Conservation (phyloP, 1,140 invertebrate species). For the Myzus persicae region DNA sequence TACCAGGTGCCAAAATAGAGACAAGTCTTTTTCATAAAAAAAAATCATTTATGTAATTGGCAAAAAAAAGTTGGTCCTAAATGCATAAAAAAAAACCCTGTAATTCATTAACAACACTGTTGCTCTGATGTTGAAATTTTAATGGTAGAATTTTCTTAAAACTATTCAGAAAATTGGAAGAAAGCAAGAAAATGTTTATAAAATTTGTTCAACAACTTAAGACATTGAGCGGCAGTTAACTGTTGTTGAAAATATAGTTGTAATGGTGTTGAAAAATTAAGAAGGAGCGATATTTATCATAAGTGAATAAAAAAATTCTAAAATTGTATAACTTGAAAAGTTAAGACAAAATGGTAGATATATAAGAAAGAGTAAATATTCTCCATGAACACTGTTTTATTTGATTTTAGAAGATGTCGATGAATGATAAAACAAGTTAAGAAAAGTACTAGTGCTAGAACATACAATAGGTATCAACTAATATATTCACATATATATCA, state of each 20-base stretch:
- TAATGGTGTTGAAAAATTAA: background rate
- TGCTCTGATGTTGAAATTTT: background rate
- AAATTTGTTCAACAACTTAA: background rate
- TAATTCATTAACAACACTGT: background rate
- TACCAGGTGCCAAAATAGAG: background rate
- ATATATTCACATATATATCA: conserved; percentile 4
- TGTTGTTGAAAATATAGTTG: too few species aligned
- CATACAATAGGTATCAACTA: background rate
- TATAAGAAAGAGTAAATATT: background rate
- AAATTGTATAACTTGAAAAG: background rate
- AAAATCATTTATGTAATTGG: background rate
- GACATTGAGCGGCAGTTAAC: too few species aligned
- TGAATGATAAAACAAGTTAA: background rate
- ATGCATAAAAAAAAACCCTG: background rate
- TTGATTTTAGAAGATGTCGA: background rate
- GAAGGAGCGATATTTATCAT: background rate
- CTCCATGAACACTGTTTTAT: background rate
- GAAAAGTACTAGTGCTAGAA: background rate
- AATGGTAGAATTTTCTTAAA: background rate
- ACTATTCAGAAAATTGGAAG: background rate
- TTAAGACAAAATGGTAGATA: background rate
- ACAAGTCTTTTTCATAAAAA: background rate
- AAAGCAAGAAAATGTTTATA: background rate
- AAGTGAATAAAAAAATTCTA: background rate
- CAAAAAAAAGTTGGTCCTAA: background rate